Conservation (phyloP, 1,140 invertebrate species). For the Gryon sp. region DNA sequence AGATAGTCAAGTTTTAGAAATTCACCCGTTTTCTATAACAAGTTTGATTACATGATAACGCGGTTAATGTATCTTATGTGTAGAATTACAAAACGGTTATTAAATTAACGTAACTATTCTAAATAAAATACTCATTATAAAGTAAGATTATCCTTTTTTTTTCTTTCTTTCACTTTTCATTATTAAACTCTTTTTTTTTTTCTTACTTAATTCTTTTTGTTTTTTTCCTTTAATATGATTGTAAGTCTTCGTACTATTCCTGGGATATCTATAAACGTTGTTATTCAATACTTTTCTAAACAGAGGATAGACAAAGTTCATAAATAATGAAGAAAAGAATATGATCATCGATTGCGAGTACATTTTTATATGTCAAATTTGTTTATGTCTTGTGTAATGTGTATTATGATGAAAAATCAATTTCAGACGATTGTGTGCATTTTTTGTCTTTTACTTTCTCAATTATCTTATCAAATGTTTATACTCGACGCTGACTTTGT, state of each 20-base stretch:
- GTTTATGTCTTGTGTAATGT: not conserved
- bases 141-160: conserved; percentile 42
- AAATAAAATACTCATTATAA: conserved; percentile 50
- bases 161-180: too few relatives aligned
- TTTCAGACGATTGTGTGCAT: not conserved
- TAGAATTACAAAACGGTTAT: conserved; percentile 47
- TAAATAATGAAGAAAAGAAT: conserved; percentile 26
- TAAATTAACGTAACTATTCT: conserved; percentile 40
- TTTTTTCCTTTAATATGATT: conserved; percentile 17
- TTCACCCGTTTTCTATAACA: conserved; percentile 41
- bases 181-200: too few relatives aligned
- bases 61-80: conserved; percentile 31
- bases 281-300: conserved; percentile 34
- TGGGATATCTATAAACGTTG: conserved; percentile 44
- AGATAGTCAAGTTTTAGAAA: conserved; percentile 47
- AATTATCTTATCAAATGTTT: too few relatives aligned
- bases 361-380: conserved; percentile 5
- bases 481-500: too few relatives aligned
- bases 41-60: conserved; percentile 45
- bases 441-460: too few relatives aligned
- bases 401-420: not conserved
- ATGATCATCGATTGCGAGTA: conserved; percentile 22
- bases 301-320: conserved; percentile 27
- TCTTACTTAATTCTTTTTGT: too few relatives aligned
- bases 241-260: conserved; percentile 38